Percentiles rank a stretch among this genome's conserved stretches.
These are phyloP conservation scores for Amblyjoppa fuscipennis DNA, from an alignment of 2,888 invertebrate genomes.

Conservation along the genomic window DNA sequence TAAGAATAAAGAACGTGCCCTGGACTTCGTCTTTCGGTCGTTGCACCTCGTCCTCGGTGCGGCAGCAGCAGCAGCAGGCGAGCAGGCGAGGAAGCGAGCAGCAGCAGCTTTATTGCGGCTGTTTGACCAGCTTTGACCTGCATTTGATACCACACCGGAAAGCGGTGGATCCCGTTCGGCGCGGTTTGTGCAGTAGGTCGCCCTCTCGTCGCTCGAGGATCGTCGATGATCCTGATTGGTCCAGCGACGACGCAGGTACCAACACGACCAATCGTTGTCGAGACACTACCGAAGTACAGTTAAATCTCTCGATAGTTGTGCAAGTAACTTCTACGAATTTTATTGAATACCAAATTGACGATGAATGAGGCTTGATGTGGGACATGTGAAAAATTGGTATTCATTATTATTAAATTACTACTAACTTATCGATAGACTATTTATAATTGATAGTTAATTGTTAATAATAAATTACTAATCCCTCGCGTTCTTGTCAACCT, in stretches of 20 bases:
- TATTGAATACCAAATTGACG: not conserved
- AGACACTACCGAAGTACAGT: not conserved
- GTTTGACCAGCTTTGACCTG: constrained; percentile 63
- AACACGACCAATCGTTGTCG: not conserved
- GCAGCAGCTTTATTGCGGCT: constrained; percentile 55
- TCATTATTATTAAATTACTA: no score
- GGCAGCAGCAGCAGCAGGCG: constrained; percentile 23
- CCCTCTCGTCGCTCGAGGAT: constrained; percentile 20
- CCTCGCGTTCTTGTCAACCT: no score
- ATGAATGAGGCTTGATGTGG: not conserved
- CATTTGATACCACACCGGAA: constrained; percentile 44
- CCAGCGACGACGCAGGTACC: constrained; percentile 36
- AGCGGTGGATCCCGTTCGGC: constrained; percentile 17
- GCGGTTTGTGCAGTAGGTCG: not conserved
- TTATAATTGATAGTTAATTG: no score
- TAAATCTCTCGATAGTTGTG: not conserved
- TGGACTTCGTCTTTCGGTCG: constrained; percentile 59
- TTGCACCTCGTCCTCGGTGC: constrained; percentile 59
- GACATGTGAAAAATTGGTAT: no score
- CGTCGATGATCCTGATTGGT: constrained; percentile 45
- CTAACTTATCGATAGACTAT: no score
- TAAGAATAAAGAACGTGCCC: constrained; percentile 33
- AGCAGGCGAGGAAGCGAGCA: not conserved
- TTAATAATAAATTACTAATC: no score
- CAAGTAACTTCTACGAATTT: not conserved